Evolutionary conservation across 2,797 vertebrate species (phyloP).

Genomic region (Vespertilio murinus): DNA sequence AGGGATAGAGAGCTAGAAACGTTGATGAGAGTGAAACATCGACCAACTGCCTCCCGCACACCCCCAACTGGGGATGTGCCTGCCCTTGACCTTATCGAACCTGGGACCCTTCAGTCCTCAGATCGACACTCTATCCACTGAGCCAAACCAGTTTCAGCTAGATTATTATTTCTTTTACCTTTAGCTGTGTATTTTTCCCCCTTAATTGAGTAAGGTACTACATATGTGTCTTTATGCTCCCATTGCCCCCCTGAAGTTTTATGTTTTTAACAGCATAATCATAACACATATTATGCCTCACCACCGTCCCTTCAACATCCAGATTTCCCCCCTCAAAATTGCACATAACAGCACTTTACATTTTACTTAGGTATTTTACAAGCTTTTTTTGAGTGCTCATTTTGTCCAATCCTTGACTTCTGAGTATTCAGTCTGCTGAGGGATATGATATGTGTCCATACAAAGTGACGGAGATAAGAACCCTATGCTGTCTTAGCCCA

Average conservation of each 20-base stretch:
- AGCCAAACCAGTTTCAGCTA: no score
- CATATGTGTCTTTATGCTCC: no score
- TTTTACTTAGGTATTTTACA: neutral
- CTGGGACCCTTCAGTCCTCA: no score
- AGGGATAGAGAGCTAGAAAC: no score
- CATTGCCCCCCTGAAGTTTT: neutral
- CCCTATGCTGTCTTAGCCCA: neutral
- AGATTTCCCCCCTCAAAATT: constrained; percentile 4
- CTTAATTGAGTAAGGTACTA: no score
- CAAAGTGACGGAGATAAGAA: neutral
- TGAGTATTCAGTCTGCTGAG: neutral
- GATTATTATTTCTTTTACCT: no score
- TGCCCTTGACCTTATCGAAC: no score
- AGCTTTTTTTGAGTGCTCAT: neutral
- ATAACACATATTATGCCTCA: neutral
- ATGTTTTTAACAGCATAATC: neutral
- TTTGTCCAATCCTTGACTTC: neutral
- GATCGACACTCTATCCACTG: no score
- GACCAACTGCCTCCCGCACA: no score
- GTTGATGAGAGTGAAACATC: no score
- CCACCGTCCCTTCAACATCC: neutral
- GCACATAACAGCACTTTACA: neutral
- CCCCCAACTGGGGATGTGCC: no score
- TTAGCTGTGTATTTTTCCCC: no score
- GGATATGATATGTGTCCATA: neutral